Conservation (phyloP, 2,888 invertebrate genomes). For the Dioctria linearis region DNA sequence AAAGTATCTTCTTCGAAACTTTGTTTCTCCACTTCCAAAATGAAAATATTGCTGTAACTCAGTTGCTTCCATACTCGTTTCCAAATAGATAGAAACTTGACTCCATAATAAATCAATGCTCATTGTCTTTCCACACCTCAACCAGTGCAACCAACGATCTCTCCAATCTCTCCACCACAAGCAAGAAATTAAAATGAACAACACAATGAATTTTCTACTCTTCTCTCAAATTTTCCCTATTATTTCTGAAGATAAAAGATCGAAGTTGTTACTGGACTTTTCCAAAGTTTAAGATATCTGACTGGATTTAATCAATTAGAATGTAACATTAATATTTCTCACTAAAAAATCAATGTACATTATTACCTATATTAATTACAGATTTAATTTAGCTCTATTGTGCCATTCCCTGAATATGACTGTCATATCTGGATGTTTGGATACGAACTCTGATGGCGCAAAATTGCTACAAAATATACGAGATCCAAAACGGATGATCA, state of each 20-base stretch:
- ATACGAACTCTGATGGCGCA: conserved; percentile 76
- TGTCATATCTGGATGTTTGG: conserved; percentile 85
- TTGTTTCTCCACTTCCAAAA: no score
- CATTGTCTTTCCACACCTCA: no score
- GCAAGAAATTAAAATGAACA: no score
- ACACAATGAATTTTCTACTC: no score
- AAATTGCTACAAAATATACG: conserved; percentile 69
- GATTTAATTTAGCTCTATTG: conserved; percentile 67
- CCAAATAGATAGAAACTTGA: no score
- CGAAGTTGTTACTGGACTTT: background rate
- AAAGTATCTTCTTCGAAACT: no score
- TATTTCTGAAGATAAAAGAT: background rate
- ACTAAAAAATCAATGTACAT: background rate
- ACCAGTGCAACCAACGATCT: no score
- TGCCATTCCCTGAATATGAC: conserved; percentile 72
- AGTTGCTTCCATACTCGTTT: no score
- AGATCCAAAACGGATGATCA: conserved; percentile 68
- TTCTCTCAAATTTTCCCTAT: no score
- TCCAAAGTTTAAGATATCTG: background rate
- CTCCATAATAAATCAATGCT: no score
- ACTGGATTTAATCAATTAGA: background rate
- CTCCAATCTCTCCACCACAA: no score
- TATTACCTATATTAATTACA: conserved; percentile 54
- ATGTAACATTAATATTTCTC: background rate
- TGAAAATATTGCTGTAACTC: no score